phyloP scores from a whole-genome alignment of 2,113 vertebrate species.

The Acanthisitta chloris region DNA sequence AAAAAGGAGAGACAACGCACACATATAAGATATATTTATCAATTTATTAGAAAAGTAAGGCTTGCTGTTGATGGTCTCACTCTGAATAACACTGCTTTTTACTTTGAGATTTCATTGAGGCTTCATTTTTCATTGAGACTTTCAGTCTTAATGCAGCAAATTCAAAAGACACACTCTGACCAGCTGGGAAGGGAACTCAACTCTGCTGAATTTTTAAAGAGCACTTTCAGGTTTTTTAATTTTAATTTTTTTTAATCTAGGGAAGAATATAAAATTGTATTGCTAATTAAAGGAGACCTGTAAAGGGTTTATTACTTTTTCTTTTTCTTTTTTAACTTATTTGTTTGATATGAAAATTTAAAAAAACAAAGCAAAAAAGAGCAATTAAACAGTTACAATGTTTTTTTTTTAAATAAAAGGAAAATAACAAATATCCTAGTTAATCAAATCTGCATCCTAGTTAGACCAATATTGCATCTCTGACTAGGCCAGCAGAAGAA shows the following conservation, averaged over 20 bases:
- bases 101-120: neutral
- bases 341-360: neutral
- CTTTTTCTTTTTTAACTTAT: neutral
- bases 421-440: neutral
- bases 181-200: neutral
- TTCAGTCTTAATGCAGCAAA: neutral
- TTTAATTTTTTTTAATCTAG: neutral
- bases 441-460: neutral
- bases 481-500: neutral
- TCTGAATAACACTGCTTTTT: neutral
- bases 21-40: neutral
- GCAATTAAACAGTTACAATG: neutral
- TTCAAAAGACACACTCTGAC: neutral
- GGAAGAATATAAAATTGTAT: neutral
- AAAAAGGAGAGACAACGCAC: neutral
- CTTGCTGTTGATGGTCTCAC: neutral
- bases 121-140: neutral
- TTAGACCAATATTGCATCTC: neutral
- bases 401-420: neutral
- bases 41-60: neutral
- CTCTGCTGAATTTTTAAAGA: neutral
- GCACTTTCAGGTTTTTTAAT: neutral
- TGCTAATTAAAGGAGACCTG: neutral
- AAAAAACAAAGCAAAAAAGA: neutral
- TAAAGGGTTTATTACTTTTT: neutral